Conservation (phyloP, 1,140 invertebrate species). For the Drosophila auraria region DNA sequence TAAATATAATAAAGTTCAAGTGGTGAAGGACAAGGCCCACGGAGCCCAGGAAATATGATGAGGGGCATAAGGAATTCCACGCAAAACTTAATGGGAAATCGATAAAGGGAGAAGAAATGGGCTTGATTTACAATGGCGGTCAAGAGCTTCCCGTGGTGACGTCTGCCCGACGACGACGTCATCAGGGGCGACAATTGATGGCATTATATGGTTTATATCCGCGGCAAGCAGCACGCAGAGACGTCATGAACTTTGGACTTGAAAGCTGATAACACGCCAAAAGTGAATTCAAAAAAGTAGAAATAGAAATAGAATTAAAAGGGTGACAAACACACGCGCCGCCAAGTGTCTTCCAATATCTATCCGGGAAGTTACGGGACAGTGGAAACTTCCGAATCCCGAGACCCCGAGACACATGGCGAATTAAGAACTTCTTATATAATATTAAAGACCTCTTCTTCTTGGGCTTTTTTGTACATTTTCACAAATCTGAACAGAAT, state of each 20-base stretch:
- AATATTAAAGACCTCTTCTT: not conserved
- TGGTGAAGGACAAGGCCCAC: not conserved
- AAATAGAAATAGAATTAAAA: not conserved
- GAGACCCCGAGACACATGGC: not conserved
- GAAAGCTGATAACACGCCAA: slow-evolving; percentile 44
- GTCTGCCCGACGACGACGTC: slow-evolving; percentile 25
- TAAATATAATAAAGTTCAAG: slow-evolving; percentile 25
- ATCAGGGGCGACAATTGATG: slow-evolving; percentile 17
- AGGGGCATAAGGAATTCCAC: slow-evolving; percentile 62
- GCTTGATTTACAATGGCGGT: slow-evolving; percentile 41
- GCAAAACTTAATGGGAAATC: slow-evolving; percentile 79
- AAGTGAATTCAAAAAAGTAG: slow-evolving; percentile 23
- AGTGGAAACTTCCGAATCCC: slow-evolving; percentile 30
- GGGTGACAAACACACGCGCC: slow-evolving; percentile 20
- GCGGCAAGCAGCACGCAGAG: not conserved
- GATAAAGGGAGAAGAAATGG: slow-evolving; percentile 43
- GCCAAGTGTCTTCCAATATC: slow-evolving; percentile 27
- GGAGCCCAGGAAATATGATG: slow-evolving; percentile 26
- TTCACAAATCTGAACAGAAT: too few relatives aligned
- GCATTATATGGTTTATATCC: slow-evolving; percentile 20
- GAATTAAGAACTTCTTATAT: slow-evolving; percentile 10
- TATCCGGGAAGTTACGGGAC: slow-evolving; percentile 15
- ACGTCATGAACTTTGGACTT: slow-evolving; percentile 45
- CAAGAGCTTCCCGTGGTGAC: slow-evolving; percentile 12
- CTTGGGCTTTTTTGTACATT: too few relatives aligned